Percentiles rank a stretch among this genome's conserved stretches.
phyloP scores from a whole-genome alignment of 2,797 vertebrate species.

The Acestrorhynchus altus region DNA sequence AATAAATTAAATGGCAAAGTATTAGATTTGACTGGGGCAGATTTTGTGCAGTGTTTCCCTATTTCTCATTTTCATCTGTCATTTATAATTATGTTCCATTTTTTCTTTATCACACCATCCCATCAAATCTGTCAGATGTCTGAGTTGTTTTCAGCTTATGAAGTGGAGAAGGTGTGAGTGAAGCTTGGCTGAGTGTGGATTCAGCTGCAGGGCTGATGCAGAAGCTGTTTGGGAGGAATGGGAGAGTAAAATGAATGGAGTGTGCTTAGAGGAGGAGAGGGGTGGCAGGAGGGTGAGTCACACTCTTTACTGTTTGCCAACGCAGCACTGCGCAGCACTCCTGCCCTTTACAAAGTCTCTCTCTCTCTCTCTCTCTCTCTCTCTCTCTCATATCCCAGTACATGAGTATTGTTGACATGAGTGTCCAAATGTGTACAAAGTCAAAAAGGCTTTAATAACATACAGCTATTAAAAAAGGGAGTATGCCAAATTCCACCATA shows the following conservation, averaged over 20 bases:
- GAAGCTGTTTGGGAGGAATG: neutral
- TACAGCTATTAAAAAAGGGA: too few relatives aligned
- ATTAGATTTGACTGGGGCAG: too few relatives aligned
- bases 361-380: neutral
- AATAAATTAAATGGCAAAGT: too few relatives aligned
- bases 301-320: slow-evolving; percentile 36
- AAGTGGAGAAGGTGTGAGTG: neutral
- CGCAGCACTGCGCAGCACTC: slow-evolving; percentile 16
- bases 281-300: slow-evolving; percentile 17
- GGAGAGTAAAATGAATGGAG: neutral
- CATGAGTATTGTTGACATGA: too few relatives aligned
- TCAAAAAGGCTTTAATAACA: too few relatives aligned
- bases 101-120: too few relatives aligned
- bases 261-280: neutral
- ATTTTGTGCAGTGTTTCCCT: too few relatives aligned
- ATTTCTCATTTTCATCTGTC: too few relatives aligned
- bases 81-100: too few relatives aligned
- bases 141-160: neutral
- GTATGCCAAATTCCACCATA: too few relatives aligned
- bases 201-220: slow-evolving; percentile 2
- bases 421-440: too few relatives aligned
- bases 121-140: neutral
- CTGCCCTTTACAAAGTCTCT: slow-evolving; percentile 6
- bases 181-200: neutral
- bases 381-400: neutral